These are phyloP conservation scores for Anguilla pacifica DNA, from an alignment of 2,797 vertebrate genomes.

Conservation along the genomic window DNA sequence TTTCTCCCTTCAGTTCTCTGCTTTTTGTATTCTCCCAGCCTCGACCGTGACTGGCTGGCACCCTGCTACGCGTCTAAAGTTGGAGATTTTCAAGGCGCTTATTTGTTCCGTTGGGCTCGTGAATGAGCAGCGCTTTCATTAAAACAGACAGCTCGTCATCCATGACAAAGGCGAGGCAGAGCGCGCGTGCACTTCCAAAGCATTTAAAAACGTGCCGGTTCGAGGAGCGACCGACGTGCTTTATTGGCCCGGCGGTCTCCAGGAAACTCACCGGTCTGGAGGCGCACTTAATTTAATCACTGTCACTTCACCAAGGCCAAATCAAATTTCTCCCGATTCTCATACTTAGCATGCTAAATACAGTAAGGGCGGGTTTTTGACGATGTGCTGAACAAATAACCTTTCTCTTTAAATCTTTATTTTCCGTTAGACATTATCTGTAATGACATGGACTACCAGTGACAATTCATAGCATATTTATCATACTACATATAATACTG, in stretches of 20 bases:
- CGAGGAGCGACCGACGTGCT: constrained; percentile 22
- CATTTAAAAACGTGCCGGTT: constrained; percentile 44
- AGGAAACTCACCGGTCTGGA: constrained; percentile 44
- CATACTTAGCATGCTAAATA: constrained; percentile 49
- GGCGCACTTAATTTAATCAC: constrained; percentile 49
- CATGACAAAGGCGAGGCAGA: constrained; percentile 60
- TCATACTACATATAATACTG: constrained; percentile 32
- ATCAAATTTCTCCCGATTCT: constrained; percentile 48
- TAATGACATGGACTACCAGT: constrained; percentile 42
- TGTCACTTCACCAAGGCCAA: constrained; percentile 47
- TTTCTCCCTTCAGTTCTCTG: neutral
- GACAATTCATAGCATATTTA: neutral
- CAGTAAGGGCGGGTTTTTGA: constrained; percentile 26
- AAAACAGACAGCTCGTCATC: constrained; percentile 65
- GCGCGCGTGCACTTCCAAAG: constrained; percentile 44
- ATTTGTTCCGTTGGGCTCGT: constrained; percentile 56
- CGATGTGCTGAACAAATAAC: constrained; percentile 9
- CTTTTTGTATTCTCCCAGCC: constrained; percentile 16
- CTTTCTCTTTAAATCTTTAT: neutral
- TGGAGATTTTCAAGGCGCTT: constrained; percentile 52
- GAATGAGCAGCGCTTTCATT: constrained; percentile 63
- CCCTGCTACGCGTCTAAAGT: constrained; percentile 45
- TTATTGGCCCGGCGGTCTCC: constrained; percentile 44
- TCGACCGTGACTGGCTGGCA: constrained; percentile 41
- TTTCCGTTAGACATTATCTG: neutral